A percentile compares a stretch with the other conserved stretches of the same genome.
These are phyloP conservation scores for Triplophysa tibetana DNA, from an alignment of 2,113 vertebrate genomes.

Conservation along the genomic window DNA sequence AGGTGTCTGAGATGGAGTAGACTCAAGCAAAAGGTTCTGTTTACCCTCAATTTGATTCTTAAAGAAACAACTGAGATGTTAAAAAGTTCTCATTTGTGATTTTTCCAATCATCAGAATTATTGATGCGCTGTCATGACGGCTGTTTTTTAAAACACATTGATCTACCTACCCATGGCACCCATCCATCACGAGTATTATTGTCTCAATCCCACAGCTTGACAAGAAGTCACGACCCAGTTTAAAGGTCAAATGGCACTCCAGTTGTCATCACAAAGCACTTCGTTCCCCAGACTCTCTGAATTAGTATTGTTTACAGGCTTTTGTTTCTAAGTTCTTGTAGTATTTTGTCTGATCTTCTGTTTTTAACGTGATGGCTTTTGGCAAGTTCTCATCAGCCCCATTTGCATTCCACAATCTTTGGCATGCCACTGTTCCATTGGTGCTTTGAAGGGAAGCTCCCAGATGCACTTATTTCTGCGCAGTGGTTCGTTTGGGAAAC, in stretches of 20 bases:
- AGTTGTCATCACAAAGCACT: slow-evolving; percentile 45
- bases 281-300: slow-evolving; percentile 42
- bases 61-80: no score
- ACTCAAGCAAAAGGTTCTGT: no score
- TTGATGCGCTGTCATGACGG: slow-evolving; percentile 46
- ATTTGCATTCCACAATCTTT: slow-evolving; percentile 58
- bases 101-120: slow-evolving; percentile 42
- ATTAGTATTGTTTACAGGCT: slow-evolving; percentile 48
- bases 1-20: no score
- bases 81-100: no score
- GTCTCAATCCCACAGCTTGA: slow-evolving; percentile 44
- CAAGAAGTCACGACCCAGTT: slow-evolving; percentile 51
- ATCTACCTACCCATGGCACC: slow-evolving; percentile 44
- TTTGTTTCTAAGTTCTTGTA: slow-evolving; percentile 9
- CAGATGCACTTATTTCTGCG: slow-evolving; percentile 64
- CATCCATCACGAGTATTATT: slow-evolving; percentile 65
- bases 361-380: slow-evolving; percentile 44
- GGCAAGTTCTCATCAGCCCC: slow-evolving; percentile 38
- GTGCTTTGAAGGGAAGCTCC: slow-evolving; percentile 60
- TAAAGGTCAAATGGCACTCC: slow-evolving; percentile 59
- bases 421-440: slow-evolving; percentile 49
- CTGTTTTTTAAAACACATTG: slow-evolving; percentile 57
- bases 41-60: no score
- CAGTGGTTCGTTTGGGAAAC: slow-evolving; percentile 64
- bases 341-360: slow-evolving; percentile 27